Base-by-base conservation (phyloP, 2,113 vertebrate species). In the Typhlomys cinereus region DNA sequence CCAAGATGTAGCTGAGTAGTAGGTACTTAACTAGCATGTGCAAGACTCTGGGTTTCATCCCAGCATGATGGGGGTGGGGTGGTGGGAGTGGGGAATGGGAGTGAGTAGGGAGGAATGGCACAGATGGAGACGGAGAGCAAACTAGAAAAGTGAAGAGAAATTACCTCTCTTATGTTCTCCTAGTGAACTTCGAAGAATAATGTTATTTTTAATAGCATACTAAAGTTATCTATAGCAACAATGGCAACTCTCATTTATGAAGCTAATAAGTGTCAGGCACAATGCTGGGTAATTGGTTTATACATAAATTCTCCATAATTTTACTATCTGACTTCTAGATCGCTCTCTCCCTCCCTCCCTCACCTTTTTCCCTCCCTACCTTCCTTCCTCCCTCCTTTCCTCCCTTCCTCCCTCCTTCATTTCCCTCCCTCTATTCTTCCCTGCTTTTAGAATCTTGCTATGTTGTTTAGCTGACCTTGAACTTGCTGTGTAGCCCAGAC, bases 111-210 rank as follows among this genome's bases (percentile, higher is more conserved):
- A 31, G 29, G 31, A 12, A 29, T 8, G 25, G 31, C 46, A 52
- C 27, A 23, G 31, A 76, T 13, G 34, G 48, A 25, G 29, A 75
- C 46, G 4, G 34, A 76, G 48, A 75, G 31, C 31, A 23, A n/a
- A 71, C 64, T 75, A 66, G 85, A 57, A 93, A 78, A 31, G 90
- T 27, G 52, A 79, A 87, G 23, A 41, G 17, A 85, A 79, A 88
- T 34, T 20, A n/a, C 41, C 7, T 66, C 85, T 92, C 36, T 78
- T n/a, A 4, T 44, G 17, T 44, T 66, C 27, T 84, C 13, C n/a
- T 91, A 70, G 78, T 74, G 13, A 48, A 81, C 25, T 80, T 88
- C 67, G 46, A 92, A 83, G 64, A 81, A 36, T 27, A 59, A 21
- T 92, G 54, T 52, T n/a, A n/a, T n/a, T n/a, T 59, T 61, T 21